Percentiles rank a stretch among this genome's conserved stretches.
phyloP scores from a whole-genome alignment of 2,113 vertebrate genomes.

The Charina bottae region DNA sequence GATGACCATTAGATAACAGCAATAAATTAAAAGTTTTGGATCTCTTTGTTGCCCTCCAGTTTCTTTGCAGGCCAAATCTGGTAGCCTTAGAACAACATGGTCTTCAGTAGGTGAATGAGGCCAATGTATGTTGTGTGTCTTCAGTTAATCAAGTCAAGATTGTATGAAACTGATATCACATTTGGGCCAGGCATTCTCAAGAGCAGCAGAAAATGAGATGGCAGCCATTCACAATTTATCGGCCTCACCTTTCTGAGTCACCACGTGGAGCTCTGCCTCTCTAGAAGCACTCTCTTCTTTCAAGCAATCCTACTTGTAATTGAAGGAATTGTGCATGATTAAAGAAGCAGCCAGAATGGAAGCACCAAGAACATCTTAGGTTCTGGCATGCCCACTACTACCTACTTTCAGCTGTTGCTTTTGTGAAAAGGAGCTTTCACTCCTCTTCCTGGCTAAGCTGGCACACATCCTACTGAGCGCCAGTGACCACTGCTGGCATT shows the following conservation, averaged over 20 bases:
- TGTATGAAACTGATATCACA: background rate
- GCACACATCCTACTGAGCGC: background rate
- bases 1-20: no score
- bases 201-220: background rate
- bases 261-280: no score
- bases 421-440: background rate
- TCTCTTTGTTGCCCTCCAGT: no score
- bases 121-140: background rate
- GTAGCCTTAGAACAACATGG: no score
- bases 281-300: background rate
- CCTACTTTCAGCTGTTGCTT: background rate
- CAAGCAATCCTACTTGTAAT: background rate
- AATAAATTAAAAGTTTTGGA: no score
- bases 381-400: background rate
- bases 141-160: background rate
- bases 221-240: background rate
- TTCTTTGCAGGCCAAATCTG: no score
- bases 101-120: no score
- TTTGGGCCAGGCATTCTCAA: background rate
- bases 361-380: background rate
- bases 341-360: background rate
- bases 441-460: background rate
- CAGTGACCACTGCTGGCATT: background rate
- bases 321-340: background rate
- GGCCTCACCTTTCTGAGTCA: background rate